phyloP scores from a whole-genome alignment of 1,140 invertebrate genomes.

The Pachyrhynchus sulphureomaculatus region DNA sequence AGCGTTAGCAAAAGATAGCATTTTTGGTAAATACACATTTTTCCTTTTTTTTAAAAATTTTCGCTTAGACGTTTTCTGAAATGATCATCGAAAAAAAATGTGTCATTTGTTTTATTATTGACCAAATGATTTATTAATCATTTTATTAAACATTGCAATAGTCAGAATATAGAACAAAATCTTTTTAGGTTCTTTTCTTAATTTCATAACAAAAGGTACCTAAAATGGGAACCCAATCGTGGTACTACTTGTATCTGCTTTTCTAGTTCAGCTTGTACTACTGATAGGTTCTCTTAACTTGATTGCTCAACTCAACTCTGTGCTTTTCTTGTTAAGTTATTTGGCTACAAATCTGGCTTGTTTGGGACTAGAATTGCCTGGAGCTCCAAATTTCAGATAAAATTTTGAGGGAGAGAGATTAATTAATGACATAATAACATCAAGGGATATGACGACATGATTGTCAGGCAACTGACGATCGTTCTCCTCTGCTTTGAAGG shows the following conservation, averaged over 20 bases:
- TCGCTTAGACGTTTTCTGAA: no score
- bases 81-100: no score
- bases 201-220: slow-evolving; percentile 70
- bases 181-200: slow-evolving; percentile 66
- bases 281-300: slow-evolving; percentile 92
- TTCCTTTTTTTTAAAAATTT: no score
- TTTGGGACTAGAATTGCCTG: slow-evolving; percentile 63
- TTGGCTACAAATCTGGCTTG: slow-evolving; percentile 95
- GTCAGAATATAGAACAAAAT: no score
- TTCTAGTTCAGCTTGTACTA: slow-evolving; percentile 87
- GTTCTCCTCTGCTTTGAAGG: no score
- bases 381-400: slow-evolving; percentile 58
- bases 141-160: no score
- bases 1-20: slow-evolving; percentile 93
- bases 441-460: no score
- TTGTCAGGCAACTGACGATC: no score
- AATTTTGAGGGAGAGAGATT: no score
- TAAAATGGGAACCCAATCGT: slow-evolving; percentile 84
- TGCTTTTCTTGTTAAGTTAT: slow-evolving; percentile 95
- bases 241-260: slow-evolving; percentile 88
- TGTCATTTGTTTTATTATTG: no score
- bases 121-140: no score
- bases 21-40: slow-evolving; percentile 97
- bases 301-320: slow-evolving; percentile 96
- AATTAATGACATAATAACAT: no score